Evolutionary conservation across 2,797 vertebrate species (phyloP).

Genomic region (Sebastolobus altivelis): DNA sequence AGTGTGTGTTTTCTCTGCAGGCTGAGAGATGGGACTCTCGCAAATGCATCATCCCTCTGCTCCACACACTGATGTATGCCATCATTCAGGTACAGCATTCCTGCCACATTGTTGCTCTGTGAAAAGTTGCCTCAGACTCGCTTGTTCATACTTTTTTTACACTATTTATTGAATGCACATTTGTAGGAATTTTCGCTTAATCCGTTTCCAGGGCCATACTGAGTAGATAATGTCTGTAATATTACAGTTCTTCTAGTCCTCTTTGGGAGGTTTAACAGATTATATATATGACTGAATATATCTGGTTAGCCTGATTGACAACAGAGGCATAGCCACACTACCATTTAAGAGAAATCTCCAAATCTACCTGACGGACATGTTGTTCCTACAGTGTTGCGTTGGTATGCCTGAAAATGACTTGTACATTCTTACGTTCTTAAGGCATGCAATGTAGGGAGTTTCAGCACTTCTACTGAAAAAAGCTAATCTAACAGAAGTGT

Average conservation of each 20-base stretch:
- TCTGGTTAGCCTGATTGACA: neutral
- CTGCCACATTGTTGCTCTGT: neutral
- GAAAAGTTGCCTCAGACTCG: neutral
- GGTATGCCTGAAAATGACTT: neutral
- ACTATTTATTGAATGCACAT: neutral
- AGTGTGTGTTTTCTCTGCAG: constrained; percentile 73
- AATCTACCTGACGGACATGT: neutral
- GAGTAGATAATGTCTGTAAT: neutral
- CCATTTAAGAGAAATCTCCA: neutral
- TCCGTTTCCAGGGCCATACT: neutral
- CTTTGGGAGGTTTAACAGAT: neutral
- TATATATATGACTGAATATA: neutral
- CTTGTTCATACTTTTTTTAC: neutral
- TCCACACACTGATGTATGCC: constrained; percentile 94
- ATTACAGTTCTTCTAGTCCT: neutral
- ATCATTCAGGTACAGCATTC: constrained; percentile 88
- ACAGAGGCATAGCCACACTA: too few species aligned
- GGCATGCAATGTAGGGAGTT: neutral
- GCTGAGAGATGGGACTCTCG: constrained; percentile 87
- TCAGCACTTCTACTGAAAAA: neutral
- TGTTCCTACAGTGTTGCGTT: neutral
- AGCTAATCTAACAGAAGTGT: neutral
- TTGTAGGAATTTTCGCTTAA: rapidly evolving
- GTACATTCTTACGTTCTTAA: neutral
- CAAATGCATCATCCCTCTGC: constrained; percentile 90